These are phyloP conservation scores for Aurelia aurita DNA, from an alignment of 30 jellyfish, hydroid and myxozoan genomes.

Conservation along the genomic window DNA sequence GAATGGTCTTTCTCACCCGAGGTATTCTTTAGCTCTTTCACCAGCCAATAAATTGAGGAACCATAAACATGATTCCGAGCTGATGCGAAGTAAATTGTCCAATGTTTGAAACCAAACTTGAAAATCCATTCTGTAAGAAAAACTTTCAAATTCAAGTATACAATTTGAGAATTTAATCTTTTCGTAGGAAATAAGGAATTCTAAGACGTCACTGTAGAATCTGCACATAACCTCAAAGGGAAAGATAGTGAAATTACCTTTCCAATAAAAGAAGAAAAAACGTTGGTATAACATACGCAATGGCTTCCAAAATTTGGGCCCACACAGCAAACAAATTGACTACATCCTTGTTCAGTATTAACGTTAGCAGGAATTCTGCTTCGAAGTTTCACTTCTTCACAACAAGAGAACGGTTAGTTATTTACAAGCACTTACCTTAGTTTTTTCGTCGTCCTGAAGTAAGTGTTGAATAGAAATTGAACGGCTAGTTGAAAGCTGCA, in stretches of 20 bases:
- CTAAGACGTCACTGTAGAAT: too few species aligned
- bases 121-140: slow-evolving; percentile 59
- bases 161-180: neutral
- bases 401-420: too few species aligned
- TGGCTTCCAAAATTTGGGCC: too few species aligned
- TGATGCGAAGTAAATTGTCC: slow-evolving; percentile 56
- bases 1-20: slow-evolving; percentile 64
- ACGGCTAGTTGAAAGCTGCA: slow-evolving; percentile 78
- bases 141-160: neutral
- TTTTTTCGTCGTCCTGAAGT: slow-evolving; percentile 86
- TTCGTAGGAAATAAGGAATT: too few species aligned
- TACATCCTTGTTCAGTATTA: too few species aligned
- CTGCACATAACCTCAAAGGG: too few species aligned
- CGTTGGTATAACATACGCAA: too few species aligned
- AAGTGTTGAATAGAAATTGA: slow-evolving; percentile 91
- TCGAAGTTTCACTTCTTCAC: too few species aligned
- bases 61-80: slow-evolving; percentile 81
- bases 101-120: slow-evolving; percentile 74
- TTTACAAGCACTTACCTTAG: slow-evolving; percentile 65
- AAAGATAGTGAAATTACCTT: too few species aligned
- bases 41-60: slow-evolving; percentile 75
- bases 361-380: too few species aligned
- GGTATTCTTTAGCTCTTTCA: slow-evolving; percentile 81
- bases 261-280: too few species aligned
- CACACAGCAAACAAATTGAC: too few species aligned